Conservation (phyloP, 2,113 vertebrate species). For the Poecile atricapillus region DNA sequence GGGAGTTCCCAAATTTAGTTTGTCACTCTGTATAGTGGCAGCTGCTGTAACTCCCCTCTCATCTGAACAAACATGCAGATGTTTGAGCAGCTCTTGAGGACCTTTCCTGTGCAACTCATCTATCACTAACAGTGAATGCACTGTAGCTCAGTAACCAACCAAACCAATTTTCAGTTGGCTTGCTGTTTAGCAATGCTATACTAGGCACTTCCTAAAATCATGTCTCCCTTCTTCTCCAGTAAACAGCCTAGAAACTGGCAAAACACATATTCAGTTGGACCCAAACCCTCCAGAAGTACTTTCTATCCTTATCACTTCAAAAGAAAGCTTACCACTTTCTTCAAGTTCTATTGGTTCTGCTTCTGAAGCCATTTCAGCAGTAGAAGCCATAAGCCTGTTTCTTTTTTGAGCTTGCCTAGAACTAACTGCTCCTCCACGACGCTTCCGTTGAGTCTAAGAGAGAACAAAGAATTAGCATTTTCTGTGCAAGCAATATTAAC, state of each 20-base stretch:
- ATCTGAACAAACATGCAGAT: neutral
- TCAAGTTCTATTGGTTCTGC: slow-evolving; percentile 72
- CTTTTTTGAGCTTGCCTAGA: slow-evolving; percentile 72
- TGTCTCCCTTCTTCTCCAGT: neutral
- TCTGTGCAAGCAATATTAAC: neutral
- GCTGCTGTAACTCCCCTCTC: neutral
- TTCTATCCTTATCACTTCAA: neutral
- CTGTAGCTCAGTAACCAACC: neutral
- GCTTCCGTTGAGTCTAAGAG: slow-evolving; percentile 61
- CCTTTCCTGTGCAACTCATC: neutral
- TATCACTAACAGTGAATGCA: neutral
- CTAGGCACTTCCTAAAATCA: neutral
- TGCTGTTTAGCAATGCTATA: neutral
- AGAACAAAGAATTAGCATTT: neutral
- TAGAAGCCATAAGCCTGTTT: slow-evolving; percentile 46
- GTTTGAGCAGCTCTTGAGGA: neutral
- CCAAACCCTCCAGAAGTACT: neutral
- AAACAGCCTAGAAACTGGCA: neutral
- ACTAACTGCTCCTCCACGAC: slow-evolving; percentile 65
- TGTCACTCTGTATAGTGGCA: neutral
- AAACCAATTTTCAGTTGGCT: neutral
- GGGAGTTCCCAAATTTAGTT: neutral
- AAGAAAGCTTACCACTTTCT: slow-evolving; percentile 69
- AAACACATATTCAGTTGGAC: neutral
- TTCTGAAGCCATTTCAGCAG: slow-evolving; percentile 66